Conservation (phyloP, 2,113 vertebrate genomes). For the Pan troglodytes region NHGRI_mPanTro3-v2.1_pri NC_072398.2:14964001-14964500, state of each 20-base stretch:
- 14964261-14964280: slow-evolving; percentile 73
- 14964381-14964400: accelerated
- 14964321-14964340: background rate
- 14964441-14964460: background rate
- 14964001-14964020: slow-evolving; percentile 32
- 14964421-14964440: background rate
- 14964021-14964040: background rate
- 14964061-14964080: background rate
- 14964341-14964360: background rate
- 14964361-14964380: background rate
- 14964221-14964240: slow-evolving; percentile 75
- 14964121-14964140: slow-evolving; percentile 66
- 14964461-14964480: background rate
- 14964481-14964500: background rate
- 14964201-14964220: slow-evolving; percentile 59
- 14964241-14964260: slow-evolving; percentile 66
- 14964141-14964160: slow-evolving; percentile 49
- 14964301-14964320: background rate
- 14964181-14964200: slow-evolving; percentile 53
- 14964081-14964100: background rate
- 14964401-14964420: background rate
- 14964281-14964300: slow-evolving; percentile 16
- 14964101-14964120: background rate
- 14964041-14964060: background rate
- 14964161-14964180: slow-evolving; percentile 48